Evolutionary conservation across 2,888 invertebrate genomes (phyloP).

Genomic region (Bombylius major): DNA sequence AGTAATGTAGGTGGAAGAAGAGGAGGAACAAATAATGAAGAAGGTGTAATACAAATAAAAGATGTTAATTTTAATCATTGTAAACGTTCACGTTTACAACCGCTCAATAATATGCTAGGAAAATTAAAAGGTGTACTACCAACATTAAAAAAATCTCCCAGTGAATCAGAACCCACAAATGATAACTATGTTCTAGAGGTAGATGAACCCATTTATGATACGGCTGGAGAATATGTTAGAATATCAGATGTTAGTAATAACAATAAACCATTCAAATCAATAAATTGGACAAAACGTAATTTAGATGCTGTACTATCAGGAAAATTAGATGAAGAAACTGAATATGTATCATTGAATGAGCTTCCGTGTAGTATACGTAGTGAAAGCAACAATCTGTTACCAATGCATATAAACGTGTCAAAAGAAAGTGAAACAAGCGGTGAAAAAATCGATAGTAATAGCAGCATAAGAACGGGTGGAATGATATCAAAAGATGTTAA

Average conservation of each 20-base stretch:
- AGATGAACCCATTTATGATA: constrained; percentile 24
- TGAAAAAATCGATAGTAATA: constrained; percentile 2
- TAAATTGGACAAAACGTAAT: constrained; percentile 41
- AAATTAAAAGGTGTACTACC: constrained; percentile 55
- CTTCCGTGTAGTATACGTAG: constrained; percentile 42
- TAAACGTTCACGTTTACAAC: constrained; percentile 39
- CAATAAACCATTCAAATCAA: constrained; percentile 38
- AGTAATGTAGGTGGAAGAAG: too few relatives aligned
- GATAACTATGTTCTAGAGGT: not conserved
- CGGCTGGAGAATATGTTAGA: constrained; percentile 67
- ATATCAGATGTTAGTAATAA: constrained; percentile 73
- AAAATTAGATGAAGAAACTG: constrained; percentile 51
- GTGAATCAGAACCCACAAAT: constrained; percentile 38
- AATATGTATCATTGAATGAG: constrained; percentile 72
- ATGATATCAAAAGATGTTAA: not conserved
- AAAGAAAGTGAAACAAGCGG: not conserved
- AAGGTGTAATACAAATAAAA: constrained; percentile 22
- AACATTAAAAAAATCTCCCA: constrained; percentile 41
- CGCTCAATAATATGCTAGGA: constrained; percentile 60
- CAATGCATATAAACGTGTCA: not conserved
- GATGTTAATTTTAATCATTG: constrained; percentile 33
- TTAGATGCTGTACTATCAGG: constrained; percentile 47
- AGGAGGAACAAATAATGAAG: too few relatives aligned
- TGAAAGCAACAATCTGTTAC: constrained; percentile 12
- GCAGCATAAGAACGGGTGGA: not conserved